Percentiles rank a stretch among this genome's conserved stretches.
phyloP scores from a whole-genome alignment of 2,797 vertebrate species.

The Syngnathus acus region DNA sequence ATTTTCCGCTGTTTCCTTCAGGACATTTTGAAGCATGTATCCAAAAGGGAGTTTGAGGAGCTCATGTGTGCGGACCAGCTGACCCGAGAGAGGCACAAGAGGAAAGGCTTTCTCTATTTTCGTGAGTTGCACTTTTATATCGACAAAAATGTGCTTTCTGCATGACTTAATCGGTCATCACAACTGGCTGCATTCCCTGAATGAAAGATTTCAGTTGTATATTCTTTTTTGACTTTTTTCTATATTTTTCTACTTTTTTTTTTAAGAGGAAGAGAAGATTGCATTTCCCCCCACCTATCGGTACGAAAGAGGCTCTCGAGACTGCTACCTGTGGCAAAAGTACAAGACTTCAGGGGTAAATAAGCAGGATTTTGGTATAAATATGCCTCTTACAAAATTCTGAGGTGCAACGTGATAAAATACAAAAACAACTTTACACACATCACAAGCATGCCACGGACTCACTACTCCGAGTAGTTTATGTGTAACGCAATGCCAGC shows the following conservation, averaged over 20 bases:
- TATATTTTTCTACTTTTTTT: constrained; percentile 34
- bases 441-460: constrained; percentile 18
- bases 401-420: neutral
- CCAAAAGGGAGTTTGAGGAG: constrained; percentile 74
- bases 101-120: constrained; percentile 78
- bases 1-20: constrained; percentile 24
- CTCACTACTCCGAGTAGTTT: constrained; percentile 20
- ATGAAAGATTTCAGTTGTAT: neutral
- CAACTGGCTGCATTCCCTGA: neutral
- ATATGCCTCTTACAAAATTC: neutral
- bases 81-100: constrained; percentile 73
- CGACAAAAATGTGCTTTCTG: neutral
- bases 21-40: constrained; percentile 77
- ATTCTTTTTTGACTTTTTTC: neutral
- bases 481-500: constrained; percentile 30
- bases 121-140: constrained; percentile 56
- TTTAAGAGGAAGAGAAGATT: constrained; percentile 77
- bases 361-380: neutral
- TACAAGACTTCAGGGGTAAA: constrained; percentile 79
- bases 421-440: neutral
- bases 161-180: neutral
- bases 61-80: constrained; percentile 80
- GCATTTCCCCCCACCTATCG: constrained; percentile 79
- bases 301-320: constrained; percentile 78
- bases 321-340: constrained; percentile 79